Evolutionary conservation across 2,888 invertebrate genomes (phyloP), one percentile per base, ranked within the genome.

Genomic region (Heliconius cydno): DNA sequence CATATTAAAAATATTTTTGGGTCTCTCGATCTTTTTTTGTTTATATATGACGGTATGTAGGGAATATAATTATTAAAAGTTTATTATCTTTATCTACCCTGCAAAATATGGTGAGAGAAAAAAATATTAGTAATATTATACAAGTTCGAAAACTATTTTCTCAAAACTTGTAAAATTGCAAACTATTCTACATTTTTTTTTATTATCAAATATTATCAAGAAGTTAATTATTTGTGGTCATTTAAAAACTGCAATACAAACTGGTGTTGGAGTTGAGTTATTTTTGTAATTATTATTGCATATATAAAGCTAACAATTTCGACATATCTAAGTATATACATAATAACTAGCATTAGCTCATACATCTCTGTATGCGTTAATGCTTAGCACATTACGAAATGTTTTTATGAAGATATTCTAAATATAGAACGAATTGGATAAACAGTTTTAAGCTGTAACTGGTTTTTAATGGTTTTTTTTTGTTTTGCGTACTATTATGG

Each of bases 221-320:
- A 30, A 63, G 13, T 12, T 63, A 15, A 65, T 65, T 66, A 30
- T 19, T 66, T 66, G 6, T 28, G 15, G 2, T 66, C 15, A 28
- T 19, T 30, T 28, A 2, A 30, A 34, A 66, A 22, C 1, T 66
- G 66, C 19, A 2, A 30, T 66, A 22, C 13, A 34, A 67, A 67
- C 68, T n/a, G 41, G 38, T 41, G 6, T 41, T 22, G 0, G 6
- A 19, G 41, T n/a, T 9, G 15, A 41, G 15, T 15, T 70, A 46
- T 70, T 46, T 28, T 46, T 25, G 70, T 70, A 46, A 70, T 46
- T 70, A 70, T 41, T 25, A 70, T 70, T 70, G 41, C 70, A 70
- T 41, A 41, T 41, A 41, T 7, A 65, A 60, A 68, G 38, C n/a
- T 68, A 38, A 15, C 41, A 46, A 70, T 38, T 41, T 7, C 38